Conservation (phyloP, 2,113 vertebrate species). For the Microtus ochrogaster region DNA sequence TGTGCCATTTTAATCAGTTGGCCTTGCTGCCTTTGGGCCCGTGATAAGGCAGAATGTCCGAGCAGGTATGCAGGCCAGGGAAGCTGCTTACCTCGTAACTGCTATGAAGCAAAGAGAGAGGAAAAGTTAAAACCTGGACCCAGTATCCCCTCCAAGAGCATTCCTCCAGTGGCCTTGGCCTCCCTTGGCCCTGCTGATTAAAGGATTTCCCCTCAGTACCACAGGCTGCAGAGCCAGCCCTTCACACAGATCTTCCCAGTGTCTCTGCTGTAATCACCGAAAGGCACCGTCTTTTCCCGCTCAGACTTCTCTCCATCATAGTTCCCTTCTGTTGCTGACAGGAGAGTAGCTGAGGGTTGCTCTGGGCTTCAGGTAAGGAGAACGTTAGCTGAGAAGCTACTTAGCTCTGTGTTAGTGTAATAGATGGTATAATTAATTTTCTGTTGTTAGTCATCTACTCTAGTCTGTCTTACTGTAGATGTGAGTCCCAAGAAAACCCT, state of each 20-base stretch:
- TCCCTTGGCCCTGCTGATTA: background rate
- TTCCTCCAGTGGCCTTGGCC: background rate
- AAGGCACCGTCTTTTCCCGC: background rate
- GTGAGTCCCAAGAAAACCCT: background rate
- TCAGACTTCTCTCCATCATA: background rate
- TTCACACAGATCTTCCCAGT: background rate
- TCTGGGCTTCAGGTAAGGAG: background rate
- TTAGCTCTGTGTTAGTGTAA: background rate
- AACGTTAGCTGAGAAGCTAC: background rate
- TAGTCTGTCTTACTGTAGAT: background rate
- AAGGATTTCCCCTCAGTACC: background rate
- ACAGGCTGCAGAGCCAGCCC: background rate
- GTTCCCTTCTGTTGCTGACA: background rate
- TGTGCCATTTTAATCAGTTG: too few relatives aligned
- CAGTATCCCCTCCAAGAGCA: background rate
- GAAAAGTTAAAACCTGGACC: background rate
- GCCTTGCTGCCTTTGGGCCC: background rate
- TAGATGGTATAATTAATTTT: background rate
- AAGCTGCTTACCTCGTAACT: background rate
- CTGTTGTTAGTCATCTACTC: too few relatives aligned
- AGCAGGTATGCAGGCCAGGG: rapidly evolving
- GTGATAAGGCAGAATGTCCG: background rate
- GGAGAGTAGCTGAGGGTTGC: background rate
- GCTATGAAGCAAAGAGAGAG: background rate
- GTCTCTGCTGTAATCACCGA: background rate